Conservation (phyloP, 1,140 invertebrate genomes). For the Hermetia illucens region DNA sequence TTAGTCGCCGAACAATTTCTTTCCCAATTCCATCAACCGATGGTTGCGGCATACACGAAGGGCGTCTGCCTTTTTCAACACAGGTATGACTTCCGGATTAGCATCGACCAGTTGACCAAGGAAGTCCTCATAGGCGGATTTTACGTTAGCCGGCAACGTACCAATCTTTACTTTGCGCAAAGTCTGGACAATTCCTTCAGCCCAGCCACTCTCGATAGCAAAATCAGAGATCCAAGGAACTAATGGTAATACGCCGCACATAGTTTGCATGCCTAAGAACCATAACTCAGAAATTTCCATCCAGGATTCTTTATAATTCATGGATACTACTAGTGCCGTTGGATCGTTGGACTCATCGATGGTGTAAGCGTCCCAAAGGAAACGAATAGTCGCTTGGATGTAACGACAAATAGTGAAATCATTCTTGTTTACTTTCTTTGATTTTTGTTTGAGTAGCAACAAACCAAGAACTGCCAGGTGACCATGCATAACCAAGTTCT, state of each 20-base stretch:
- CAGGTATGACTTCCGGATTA: conserved; percentile 54
- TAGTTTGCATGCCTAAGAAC: conserved; percentile 88
- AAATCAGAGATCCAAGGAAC: conserved; percentile 85
- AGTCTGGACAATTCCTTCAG: conserved; percentile 67
- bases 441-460: conserved; percentile 68
- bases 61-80: conserved; percentile 70
- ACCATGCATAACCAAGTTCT: conserved; percentile 71
- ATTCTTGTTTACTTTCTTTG: conserved; percentile 65
- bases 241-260: conserved; percentile 60
- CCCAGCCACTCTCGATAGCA: conserved; percentile 82
- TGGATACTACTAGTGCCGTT: conserved; percentile 62
- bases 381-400: conserved; percentile 73
- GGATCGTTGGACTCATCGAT: conserved; percentile 75
- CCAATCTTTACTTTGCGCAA: conserved; percentile 68
- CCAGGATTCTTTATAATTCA: conserved; percentile 76
- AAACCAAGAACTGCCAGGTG: conserved; percentile 72
- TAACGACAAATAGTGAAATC: conserved; percentile 78
- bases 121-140: conserved; percentile 81
- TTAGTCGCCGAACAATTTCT: conserved; percentile 71
- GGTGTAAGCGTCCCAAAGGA: conserved; percentile 83
- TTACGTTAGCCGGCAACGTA: conserved; percentile 63
- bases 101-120: conserved; percentile 70
- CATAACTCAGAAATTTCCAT: conserved; percentile 78
- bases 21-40: conserved; percentile 75
- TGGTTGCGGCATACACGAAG: conserved; percentile 71